Evolutionary conservation across 2,797 vertebrate species (phyloP).

Genomic region (Pogoniulus pusillus): DNA sequence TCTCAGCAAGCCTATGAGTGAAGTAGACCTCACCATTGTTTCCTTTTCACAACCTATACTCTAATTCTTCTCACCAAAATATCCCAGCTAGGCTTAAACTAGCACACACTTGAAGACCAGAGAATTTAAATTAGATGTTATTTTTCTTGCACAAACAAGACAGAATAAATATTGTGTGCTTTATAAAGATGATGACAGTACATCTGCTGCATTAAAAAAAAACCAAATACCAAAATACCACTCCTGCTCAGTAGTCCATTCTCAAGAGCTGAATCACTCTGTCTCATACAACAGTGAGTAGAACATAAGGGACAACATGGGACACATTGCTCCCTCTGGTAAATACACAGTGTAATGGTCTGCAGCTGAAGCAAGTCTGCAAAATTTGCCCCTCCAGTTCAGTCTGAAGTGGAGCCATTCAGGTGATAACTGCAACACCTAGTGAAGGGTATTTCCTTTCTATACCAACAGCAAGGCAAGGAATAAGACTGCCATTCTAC

Average conservation of each 20-base stretch:
- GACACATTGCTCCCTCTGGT: neutral
- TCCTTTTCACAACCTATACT: no score
- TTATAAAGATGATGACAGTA: neutral
- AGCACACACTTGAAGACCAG: conserved; percentile 7
- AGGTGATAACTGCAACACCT: neutral
- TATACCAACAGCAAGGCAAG: neutral
- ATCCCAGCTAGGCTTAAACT: no score
- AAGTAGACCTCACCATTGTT: no score
- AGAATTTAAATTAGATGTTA: neutral
- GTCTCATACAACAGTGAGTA: neutral
- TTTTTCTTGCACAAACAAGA: neutral
- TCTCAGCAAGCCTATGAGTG: no score
- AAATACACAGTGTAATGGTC: neutral
- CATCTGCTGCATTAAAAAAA: neutral
- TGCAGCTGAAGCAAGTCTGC: neutral
- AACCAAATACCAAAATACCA: neutral
- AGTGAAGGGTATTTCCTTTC: neutral
- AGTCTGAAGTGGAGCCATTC: neutral
- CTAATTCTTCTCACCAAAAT: no score
- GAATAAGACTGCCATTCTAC: neutral
- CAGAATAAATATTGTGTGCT: conserved; percentile 16
- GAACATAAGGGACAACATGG: neutral
- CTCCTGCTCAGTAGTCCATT: neutral
- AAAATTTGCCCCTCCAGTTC: neutral
- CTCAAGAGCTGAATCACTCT: conserved; percentile 30